Percentiles rank a stretch among this genome's conserved stretches.
Evolutionary conservation across 2,888 invertebrate genomes (phyloP).

Genomic region (Crepidodera aurea): DNA sequence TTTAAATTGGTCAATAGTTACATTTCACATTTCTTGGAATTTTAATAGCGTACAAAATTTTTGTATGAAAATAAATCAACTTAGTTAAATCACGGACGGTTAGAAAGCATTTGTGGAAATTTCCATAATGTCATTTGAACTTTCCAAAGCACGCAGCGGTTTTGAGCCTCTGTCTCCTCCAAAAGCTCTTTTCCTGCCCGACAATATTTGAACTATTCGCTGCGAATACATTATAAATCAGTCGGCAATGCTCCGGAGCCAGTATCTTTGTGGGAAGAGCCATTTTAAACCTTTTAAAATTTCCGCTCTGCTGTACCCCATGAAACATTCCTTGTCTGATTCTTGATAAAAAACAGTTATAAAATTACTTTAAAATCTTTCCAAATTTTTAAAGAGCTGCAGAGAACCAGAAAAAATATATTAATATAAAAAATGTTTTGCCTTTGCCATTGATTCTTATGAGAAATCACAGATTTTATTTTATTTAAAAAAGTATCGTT

Average conservation of each 20-base stretch:
- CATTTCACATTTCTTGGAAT: too few species aligned
- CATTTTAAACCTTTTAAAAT: neutral
- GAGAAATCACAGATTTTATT: too few species aligned
- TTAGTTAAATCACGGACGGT: neutral
- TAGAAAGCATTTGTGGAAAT: neutral
- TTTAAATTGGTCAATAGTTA: too few species aligned
- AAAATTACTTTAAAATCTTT: too few species aligned
- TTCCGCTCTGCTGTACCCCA: neutral
- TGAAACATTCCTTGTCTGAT: neutral
- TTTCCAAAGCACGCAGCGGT: constrained; percentile 2
- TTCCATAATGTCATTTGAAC: constrained; percentile 1
- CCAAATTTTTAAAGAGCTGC: too few species aligned
- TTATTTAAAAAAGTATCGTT: too few species aligned
- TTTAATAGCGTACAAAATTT: neutral
- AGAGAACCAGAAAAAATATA: too few species aligned
- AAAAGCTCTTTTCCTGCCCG: neutral
- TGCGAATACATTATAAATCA: constrained; percentile 20
- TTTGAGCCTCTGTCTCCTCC: neutral
- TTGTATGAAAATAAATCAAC: neutral
- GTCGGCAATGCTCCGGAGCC: constrained; percentile 5
- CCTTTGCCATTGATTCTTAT: too few species aligned
- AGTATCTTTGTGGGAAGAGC: neutral
- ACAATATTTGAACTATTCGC: constrained; percentile 23
- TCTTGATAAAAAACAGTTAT: too few species aligned
- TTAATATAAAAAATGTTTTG: too few species aligned